Base-by-base conservation (phyloP, 2,113 vertebrate species). In the Melanotaenia duboulayi region DNA sequence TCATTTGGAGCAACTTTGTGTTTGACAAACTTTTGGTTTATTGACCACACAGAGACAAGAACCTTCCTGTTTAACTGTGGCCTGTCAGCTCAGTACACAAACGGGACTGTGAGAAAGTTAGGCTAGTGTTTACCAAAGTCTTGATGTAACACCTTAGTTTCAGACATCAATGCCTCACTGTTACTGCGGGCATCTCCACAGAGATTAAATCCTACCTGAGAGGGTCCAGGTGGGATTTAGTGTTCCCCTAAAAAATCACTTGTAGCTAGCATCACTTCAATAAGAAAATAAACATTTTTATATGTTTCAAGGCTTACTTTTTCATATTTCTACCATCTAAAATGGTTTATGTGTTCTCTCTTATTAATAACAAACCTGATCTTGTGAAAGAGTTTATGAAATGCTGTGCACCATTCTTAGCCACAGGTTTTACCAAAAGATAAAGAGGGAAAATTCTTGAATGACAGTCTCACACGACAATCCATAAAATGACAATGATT, bases 21-120 rank as follows among this genome's bases (percentile, higher is more conserved):
- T 91, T 93, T 91, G 92, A 91, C 89, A 92, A 91, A 92, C 90
- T 88, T 90, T 85, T 89, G 88, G 87, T 92, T 92, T 92, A 91
- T 93, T 93, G 91, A 91, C 90, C 91, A 91, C 90, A 87, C 90
- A 91, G 83, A 91, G 85, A 90, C 87, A 91, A 86, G 80, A 86
- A 81, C 84, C 89, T 93, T 92, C 90, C 90, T 91, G 90, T 93
- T 89, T 81, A 61, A 83, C 82, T 71, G 76, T 70, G 85, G 77
- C 54, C 85, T 87, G 89, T 92, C 87, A 82, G 87, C 89, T 91
- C 77, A 32, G 90, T 83, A 90, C 88, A 89, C 91, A 89, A 73
- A 88, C 87, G 81, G 87, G 90, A 84, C 86, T 91, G 89, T 89
- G 91, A 89, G 89, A 92, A 91, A 92, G 87, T 85, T 88, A 80